These are phyloP conservation scores for Drosophila anomalipes DNA, from an alignment of 2,888 invertebrate genomes.

Conservation along the genomic window DNA sequence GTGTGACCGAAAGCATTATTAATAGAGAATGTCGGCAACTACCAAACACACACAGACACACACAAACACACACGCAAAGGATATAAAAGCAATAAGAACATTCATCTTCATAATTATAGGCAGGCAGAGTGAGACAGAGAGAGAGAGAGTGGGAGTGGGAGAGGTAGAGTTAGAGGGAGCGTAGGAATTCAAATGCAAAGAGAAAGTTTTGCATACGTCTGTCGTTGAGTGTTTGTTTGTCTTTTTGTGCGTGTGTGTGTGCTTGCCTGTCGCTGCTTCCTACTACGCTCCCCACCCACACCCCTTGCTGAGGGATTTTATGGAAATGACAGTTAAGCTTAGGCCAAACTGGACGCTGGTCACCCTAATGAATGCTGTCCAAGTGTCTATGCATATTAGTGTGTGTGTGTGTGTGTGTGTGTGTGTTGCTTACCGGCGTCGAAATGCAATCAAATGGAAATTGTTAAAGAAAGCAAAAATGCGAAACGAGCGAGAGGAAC, in stretches of 20 bases:
- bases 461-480: conserved; percentile 69
- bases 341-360: conserved; percentile 61
- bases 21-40: conserved; percentile 76
- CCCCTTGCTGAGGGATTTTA: conserved; percentile 45
- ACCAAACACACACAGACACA: conserved; percentile 22
- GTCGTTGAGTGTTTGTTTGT: conserved; percentile 25
- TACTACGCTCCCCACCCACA: neutral
- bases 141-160: neutral
- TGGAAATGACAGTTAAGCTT: conserved; percentile 76
- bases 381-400: neutral
- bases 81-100: conserved; percentile 79
- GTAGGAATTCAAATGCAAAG: conserved; percentile 65
- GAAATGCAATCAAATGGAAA: conserved; percentile 78
- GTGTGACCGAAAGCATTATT: conserved; percentile 80
- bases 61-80: conserved; percentile 46
- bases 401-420: conserved; percentile 10
- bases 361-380: conserved; percentile 68
- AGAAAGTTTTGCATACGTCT: conserved; percentile 76
- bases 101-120: conserved; percentile 79
- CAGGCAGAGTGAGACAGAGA: conserved; percentile 30
- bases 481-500: conserved; percentile 24
- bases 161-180: conserved; percentile 1
- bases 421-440: conserved; percentile 42
- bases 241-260: conserved; percentile 6
- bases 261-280: neutral